Evolutionary conservation across 2,113 vertebrate genomes (phyloP).

Genomic region (Mirounga angustirostris): DNA sequence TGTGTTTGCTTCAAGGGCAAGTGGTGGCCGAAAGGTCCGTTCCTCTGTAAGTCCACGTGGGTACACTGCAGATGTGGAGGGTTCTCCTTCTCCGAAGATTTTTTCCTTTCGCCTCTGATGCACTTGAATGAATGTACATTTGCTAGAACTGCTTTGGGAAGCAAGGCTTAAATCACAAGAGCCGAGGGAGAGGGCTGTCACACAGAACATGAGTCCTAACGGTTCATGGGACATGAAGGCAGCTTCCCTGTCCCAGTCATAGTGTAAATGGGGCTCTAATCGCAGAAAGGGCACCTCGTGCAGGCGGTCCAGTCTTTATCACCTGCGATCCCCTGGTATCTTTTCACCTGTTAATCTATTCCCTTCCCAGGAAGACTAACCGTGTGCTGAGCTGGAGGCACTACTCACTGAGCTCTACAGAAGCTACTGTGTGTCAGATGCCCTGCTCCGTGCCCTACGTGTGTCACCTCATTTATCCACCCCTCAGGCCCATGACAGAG

Average conservation of each 20-base stretch:
- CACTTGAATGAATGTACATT: accelerated
- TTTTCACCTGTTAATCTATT: too few relatives aligned
- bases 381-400: not conserved
- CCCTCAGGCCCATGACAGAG: not conserved
- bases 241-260: not conserved
- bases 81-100: not conserved
- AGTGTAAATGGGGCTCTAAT: not conserved
- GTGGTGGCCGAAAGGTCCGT: too few relatives aligned
- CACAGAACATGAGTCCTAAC: not conserved
- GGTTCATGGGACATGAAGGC: accelerated
- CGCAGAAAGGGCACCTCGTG: not conserved
- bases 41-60: not conserved
- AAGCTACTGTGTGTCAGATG: not conserved
- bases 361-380: not conserved
- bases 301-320: not conserved
- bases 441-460: not conserved
- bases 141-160: not conserved
- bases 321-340: not conserved
- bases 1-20: not conserved
- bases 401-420: not conserved
- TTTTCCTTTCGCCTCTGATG: not conserved
- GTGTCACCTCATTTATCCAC: accelerated
- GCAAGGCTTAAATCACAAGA: accelerated
- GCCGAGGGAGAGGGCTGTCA: not conserved
- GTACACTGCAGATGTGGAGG: accelerated